Evolutionary conservation across 2,797 vertebrate species (phyloP).

Genomic region (Epinephelus coioides): DNA sequence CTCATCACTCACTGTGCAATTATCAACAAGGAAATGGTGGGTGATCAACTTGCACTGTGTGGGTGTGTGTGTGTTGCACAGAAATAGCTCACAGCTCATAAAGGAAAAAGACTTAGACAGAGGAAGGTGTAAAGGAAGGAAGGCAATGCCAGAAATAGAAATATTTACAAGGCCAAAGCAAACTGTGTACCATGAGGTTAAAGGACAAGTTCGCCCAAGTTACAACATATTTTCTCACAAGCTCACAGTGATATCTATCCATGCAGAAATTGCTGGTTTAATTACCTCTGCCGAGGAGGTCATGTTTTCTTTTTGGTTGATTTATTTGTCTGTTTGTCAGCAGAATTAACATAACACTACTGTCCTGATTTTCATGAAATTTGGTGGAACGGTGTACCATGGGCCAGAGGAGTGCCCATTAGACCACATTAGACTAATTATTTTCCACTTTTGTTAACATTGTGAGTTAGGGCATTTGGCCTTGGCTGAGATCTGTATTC

Average conservation of each 20-base stretch:
- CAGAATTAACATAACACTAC: too few relatives aligned
- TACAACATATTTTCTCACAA: background rate
- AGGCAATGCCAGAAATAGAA: constrained; percentile 9
- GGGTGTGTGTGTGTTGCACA: background rate
- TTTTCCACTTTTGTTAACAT: too few relatives aligned
- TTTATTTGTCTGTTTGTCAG: too few relatives aligned
- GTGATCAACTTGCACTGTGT: constrained; percentile 14
- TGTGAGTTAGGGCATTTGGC: too few relatives aligned
- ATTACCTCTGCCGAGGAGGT: too few relatives aligned
- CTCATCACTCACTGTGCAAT: constrained; percentile 20
- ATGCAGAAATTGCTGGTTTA: background rate
- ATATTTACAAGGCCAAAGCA: constrained; percentile 16
- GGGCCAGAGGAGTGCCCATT: too few relatives aligned
- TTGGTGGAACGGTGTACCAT: too few relatives aligned
- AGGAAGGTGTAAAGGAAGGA: constrained; percentile 10
- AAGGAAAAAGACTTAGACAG: constrained; percentile 7
- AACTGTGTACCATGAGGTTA: background rate
- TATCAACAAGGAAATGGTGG: constrained; percentile 42
- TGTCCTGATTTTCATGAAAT: too few relatives aligned
- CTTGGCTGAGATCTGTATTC: too few relatives aligned
- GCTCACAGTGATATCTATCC: background rate
- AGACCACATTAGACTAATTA: too few relatives aligned
- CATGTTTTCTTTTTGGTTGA: too few relatives aligned
- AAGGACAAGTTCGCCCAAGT: background rate
- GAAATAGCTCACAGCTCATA: constrained; percentile 25